phyloP scores from a whole-genome alignment of 2,113 vertebrate genomes.

The Rostratula benghalensis region DNA sequence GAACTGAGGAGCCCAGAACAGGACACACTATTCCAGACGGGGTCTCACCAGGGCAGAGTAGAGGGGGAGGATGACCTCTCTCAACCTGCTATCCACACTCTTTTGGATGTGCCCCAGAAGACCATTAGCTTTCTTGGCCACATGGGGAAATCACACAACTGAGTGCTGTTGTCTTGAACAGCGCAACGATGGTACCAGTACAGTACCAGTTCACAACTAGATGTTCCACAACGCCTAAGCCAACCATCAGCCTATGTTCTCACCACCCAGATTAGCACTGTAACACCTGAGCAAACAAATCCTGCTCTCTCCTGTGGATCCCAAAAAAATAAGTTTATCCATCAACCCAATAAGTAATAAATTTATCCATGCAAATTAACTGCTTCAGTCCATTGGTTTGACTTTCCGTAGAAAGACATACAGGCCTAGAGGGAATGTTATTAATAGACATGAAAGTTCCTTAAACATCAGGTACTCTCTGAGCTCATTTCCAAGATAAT shows the following conservation, averaged over 20 bases:
- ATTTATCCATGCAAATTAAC: neutral
- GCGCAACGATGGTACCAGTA: too few relatives aligned
- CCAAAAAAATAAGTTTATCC: neutral
- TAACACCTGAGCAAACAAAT: too few relatives aligned
- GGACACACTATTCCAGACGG: neutral
- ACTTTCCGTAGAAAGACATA: neutral
- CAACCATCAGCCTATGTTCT: too few relatives aligned
- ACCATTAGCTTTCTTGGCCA: neutral
- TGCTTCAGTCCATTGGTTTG: neutral
- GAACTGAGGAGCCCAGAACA: neutral
- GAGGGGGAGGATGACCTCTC: neutral
- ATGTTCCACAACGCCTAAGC: too few relatives aligned
- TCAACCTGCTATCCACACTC: neutral
- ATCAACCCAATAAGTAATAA: too few relatives aligned
- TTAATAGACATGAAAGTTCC: neutral
- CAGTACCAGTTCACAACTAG: too few relatives aligned
- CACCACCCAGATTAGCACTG: too few relatives aligned
- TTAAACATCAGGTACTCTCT: neutral
- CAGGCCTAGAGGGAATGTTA: neutral
- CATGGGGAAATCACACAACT: too few relatives aligned
- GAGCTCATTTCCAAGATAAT: neutral
- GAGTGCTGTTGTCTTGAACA: too few relatives aligned
- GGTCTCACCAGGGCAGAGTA: neutral
- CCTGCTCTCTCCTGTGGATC: too few relatives aligned
- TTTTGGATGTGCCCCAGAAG: neutral